Evolutionary conservation across 2,113 vertebrate species (phyloP).

Genomic region (Clinocottus analis): DNA sequence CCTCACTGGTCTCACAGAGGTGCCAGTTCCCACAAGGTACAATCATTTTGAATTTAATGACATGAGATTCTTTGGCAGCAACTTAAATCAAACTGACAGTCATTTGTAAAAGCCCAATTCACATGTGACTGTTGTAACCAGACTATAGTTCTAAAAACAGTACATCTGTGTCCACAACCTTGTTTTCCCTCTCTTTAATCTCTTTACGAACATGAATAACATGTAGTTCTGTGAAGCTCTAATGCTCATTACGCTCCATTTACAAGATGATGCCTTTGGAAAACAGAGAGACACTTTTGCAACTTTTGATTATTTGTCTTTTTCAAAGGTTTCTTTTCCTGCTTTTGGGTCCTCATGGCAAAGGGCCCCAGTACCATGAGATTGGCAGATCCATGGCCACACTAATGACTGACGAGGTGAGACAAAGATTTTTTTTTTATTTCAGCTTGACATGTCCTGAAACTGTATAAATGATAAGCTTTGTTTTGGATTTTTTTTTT

Average conservation of each 20-base stretch:
- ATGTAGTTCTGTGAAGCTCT: background rate
- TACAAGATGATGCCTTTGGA: background rate
- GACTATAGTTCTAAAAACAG: background rate
- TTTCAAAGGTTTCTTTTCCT: conserved; percentile 92
- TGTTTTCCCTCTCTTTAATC: background rate
- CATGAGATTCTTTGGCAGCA: background rate
- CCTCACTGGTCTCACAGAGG: conserved; percentile 94
- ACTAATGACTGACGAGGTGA: conserved; percentile 96
- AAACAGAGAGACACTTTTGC: too few relatives aligned
- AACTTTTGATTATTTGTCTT: conserved; percentile 22
- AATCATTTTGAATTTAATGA: conserved; percentile 1
- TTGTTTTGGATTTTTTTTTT: background rate
- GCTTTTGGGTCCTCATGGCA: conserved; percentile 92
- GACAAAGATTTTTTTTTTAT: conserved; percentile 4
- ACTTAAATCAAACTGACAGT: conserved; percentile 3
- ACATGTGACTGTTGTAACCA: background rate
- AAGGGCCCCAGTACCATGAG: conserved; percentile 95
- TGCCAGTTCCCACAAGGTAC: conserved; percentile 95
- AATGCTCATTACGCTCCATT: background rate
- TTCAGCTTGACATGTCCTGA: background rate
- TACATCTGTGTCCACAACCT: background rate
- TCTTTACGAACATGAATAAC: background rate
- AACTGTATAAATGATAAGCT: background rate
- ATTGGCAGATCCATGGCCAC: conserved; percentile 97
- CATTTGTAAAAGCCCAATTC: conserved; percentile 3